A percentile compares a stretch with the other conserved stretches of the same genome.
Conservation (phyloP, 1,140 invertebrate genomes). For the Laupala kohalensis region DNA sequence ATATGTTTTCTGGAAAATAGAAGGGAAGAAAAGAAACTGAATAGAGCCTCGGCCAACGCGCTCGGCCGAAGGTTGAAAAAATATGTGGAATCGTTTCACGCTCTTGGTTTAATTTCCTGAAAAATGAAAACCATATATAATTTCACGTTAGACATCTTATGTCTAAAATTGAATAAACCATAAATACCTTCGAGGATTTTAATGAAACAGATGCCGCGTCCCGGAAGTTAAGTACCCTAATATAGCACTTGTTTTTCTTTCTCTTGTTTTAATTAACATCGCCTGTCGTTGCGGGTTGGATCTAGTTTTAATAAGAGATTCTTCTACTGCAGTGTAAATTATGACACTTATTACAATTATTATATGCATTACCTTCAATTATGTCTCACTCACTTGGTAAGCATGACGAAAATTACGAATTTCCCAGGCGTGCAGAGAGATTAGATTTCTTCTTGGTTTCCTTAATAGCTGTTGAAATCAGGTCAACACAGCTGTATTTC, state of each 20-base stretch:
- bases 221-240: not conserved
- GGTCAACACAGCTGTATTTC: too few relatives aligned
- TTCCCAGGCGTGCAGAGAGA: not conserved
- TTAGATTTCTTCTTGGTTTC: not conserved
- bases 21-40: too few relatives aligned
- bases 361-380: not conserved
- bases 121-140: too few relatives aligned
- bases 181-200: not conserved
- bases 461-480: not conserved
- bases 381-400: not conserved
- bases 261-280: not conserved
- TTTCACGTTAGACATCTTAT: too few relatives aligned
- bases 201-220: not conserved
- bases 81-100: too few relatives aligned
- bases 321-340: not conserved
- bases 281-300: not conserved
- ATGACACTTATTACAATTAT: not conserved
- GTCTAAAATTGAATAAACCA: too few relatives aligned
- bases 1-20: too few relatives aligned
- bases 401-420: not conserved
- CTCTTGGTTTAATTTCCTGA: too few relatives aligned
- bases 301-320: not conserved
- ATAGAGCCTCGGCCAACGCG: too few relatives aligned
- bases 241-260: not conserved
- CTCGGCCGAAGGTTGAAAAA: too few relatives aligned